These are phyloP conservation scores for Pelusios castaneus DNA, from an alignment of 2,113 vertebrate genomes.

Conservation along the genomic window DNA sequence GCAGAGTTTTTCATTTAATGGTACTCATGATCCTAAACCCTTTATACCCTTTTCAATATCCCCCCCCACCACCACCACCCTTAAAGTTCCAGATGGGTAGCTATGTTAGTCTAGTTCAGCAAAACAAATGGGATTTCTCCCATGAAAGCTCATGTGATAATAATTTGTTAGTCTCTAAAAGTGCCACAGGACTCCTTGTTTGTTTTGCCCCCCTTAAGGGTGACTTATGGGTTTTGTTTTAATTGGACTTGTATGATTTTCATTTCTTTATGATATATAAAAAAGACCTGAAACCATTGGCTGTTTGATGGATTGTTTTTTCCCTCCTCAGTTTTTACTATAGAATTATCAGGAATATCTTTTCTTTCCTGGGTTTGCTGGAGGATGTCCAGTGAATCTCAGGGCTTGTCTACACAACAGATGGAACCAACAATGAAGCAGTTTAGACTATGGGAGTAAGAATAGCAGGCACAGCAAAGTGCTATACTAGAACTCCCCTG, in stretches of 20 bases:
- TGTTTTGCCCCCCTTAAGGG: not conserved
- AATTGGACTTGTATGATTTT: not conserved
- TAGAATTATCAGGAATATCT: not conserved
- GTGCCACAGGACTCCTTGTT: too few species aligned
- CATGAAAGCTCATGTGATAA: too few species aligned
- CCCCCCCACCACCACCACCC: not conserved
- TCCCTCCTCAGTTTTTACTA: not conserved
- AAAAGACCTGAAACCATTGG: not conserved
- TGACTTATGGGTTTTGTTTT: not conserved
- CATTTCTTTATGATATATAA: too few species aligned
- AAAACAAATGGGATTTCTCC: too few species aligned
- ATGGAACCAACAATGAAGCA: not conserved
- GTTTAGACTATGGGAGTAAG: fast-evolving
- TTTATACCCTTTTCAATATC: not conserved
- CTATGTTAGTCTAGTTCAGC: too few species aligned
- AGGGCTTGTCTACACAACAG: not conserved
- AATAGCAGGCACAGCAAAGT: too few species aligned
- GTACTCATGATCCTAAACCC: not conserved
- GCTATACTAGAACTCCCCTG: too few species aligned
- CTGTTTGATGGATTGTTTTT: not conserved
- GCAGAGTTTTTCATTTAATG: not conserved
- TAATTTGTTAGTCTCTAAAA: too few species aligned
- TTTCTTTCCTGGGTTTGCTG: not conserved
- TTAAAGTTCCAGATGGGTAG: too few species aligned
- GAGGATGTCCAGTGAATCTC: not conserved